These are phyloP conservation scores for Melanchra persicariae DNA, from an alignment of 2,888 invertebrate species.

Conservation along the genomic window DNA sequence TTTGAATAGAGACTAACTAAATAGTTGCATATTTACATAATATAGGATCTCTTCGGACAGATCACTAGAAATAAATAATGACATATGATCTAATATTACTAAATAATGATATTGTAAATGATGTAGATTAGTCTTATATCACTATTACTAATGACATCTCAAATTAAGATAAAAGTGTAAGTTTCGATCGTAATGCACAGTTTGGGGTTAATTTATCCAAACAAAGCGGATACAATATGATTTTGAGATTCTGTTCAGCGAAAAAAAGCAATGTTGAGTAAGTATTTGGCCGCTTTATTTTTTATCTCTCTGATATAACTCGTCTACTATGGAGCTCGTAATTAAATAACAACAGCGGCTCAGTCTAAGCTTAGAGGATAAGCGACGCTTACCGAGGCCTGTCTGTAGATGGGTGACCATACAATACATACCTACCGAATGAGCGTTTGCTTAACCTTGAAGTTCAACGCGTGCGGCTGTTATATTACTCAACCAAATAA, in stretches of 20 bases:
- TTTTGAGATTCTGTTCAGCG: background rate
- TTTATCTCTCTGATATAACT: too few species aligned
- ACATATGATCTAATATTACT: background rate
- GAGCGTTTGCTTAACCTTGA: too few species aligned
- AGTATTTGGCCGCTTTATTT: too few species aligned
- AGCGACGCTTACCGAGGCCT: too few species aligned
- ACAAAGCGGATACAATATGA: background rate
- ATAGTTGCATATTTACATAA: background rate
- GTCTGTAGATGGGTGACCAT: too few species aligned
- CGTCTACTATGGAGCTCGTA: too few species aligned
- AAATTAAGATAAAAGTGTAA: conserved; percentile 18
- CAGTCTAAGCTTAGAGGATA: too few species aligned
- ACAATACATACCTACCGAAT: too few species aligned
- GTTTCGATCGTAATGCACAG: background rate
- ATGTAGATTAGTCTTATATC: background rate
- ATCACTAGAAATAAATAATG: conserved; percentile 1
- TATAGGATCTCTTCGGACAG: background rate
- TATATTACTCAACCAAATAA: background rate
- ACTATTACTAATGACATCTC: conserved; percentile 14
- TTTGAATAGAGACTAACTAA: background rate
- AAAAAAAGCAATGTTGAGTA: background rate
- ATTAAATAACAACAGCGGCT: too few species aligned
- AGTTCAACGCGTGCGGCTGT: background rate
- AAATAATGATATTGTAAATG: background rate
- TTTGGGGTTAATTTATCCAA: background rate